Evolutionary conservation across 2,888 invertebrate species (phyloP), one percentile per base, ranked within the genome.

Genomic region (Cotesia congregata): DNA sequence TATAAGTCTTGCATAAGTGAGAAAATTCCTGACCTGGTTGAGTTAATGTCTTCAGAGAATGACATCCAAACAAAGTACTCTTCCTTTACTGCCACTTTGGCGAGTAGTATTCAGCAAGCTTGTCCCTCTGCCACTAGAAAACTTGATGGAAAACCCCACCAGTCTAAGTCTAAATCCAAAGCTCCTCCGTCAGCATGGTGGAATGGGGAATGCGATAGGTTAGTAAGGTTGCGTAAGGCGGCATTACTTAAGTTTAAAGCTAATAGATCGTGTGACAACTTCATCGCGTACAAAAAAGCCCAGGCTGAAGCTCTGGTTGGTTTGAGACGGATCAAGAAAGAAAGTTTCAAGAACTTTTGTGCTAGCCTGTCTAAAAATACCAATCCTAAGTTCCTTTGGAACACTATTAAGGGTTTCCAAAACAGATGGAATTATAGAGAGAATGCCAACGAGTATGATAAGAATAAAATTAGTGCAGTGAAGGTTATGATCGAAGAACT

Each of bases 381-480:
- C 1, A 74, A 50, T 38, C 67, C 69, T n/a, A 67, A 59, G 0
- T 78, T 73, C 5, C 65, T 78, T 12, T 78, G 78, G 75, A 50
- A 50, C 0, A 78, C 73, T 41, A 38, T 78, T 0, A 78, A 70
- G 20, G 65, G 67, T 3, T 78, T 78, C 59, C 73, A 76, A 20
- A 76, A 76, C 9, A 41, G 75, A 39, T 75, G 72, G 50, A 40
- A 30, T 12, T 17, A 9, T 1, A 50, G 6, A 1, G 39, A 39
- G n/a, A 7, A 5, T n/a, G 12, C 61, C 1, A 30, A 50, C 1
- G 60, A 65, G 5, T 38, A 41, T 6, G 67, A 15, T 4, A 39
- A 61, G 15, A 38, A 40, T 7, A 59, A 50, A 64, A 38, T 5
- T 6, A 6, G 62, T 50, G 15, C 7, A 15, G 17, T 73, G 1